phyloP scores from a whole-genome alignment of 2,888 invertebrate genomes.

The Eupithecia subumbrata region DNA sequence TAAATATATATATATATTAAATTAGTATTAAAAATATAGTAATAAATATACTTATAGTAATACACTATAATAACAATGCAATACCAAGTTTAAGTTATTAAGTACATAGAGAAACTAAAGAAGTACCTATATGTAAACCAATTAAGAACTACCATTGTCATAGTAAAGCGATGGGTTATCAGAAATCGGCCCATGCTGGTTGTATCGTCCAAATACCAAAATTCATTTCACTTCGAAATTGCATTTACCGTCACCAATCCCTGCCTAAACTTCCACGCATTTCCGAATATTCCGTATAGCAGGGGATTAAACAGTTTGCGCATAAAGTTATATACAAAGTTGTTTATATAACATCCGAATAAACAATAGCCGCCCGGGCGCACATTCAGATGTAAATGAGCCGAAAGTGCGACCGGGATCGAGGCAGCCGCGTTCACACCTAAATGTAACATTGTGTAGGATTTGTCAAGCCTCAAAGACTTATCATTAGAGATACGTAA shows the following conservation, averaged over 20 bases:
- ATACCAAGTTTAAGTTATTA: too few species aligned
- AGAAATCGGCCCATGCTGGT: background rate
- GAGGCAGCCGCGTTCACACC: constrained; percentile 20
- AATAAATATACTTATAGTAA: too few species aligned
- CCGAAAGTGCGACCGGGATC: constrained; percentile 30
- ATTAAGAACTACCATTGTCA: too few species aligned
- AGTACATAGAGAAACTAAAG: too few species aligned
- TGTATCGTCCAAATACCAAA: background rate
- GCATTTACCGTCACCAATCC: background rate
- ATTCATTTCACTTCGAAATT: background rate
- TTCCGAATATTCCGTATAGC: constrained; percentile 3
- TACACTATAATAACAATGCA: too few species aligned
- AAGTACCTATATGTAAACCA: too few species aligned
- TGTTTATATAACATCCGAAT: constrained; percentile 31
- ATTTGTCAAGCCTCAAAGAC: too few species aligned
- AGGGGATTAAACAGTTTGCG: background rate
- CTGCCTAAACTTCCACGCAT: constrained; percentile 4
- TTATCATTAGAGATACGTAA: too few species aligned
- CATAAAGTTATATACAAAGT: constrained; percentile 7
- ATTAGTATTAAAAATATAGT: too few species aligned
- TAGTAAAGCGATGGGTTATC: too few species aligned
- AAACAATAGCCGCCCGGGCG: constrained; percentile 33
- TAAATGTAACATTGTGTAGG: background rate
- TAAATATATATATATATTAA: too few species aligned
- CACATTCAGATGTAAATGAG: constrained; percentile 39